phyloP scores from a whole-genome alignment of 2,888 invertebrate genomes.

The Leptodirus hochenwartii region DNA sequence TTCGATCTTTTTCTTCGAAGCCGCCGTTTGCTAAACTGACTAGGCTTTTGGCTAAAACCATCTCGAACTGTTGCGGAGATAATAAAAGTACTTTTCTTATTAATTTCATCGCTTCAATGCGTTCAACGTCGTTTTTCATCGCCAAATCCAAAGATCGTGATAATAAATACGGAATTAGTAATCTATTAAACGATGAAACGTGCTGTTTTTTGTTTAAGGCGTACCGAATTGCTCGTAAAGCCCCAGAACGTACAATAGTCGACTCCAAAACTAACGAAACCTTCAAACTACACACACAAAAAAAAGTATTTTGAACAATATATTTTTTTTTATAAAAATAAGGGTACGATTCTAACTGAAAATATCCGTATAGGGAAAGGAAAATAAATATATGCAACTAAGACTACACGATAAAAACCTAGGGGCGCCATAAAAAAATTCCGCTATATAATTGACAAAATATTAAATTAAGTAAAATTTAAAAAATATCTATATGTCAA shows the following conservation, averaged over 20 bases:
- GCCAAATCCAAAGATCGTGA: constrained; percentile 79
- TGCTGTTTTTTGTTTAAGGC: constrained; percentile 61
- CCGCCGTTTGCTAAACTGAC: constrained; percentile 68
- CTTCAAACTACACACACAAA: constrained; percentile 70
- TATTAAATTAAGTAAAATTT: no score
- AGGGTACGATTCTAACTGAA: constrained; percentile 27
- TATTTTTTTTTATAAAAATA: constrained; percentile 5
- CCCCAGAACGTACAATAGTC: constrained; percentile 77
- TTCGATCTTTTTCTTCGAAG: constrained; percentile 61
- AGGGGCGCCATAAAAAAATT: no score
- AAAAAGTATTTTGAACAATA: no score
- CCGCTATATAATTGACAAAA: no score
- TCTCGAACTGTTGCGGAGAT: constrained; percentile 50
- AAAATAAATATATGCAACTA: no score
- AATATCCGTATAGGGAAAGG: no score
- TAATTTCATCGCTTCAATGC: constrained; percentile 78
- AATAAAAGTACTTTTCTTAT: constrained; percentile 50
- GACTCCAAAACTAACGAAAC: constrained; percentile 71
- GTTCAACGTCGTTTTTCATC: constrained; percentile 80
- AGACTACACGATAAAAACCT: no score
- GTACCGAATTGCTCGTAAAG: constrained; percentile 73
- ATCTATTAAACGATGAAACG: constrained; percentile 56
- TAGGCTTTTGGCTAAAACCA: constrained; percentile 59
- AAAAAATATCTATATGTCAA: no score
- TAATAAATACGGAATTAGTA: constrained; percentile 72